Evolutionary conservation across 2,888 invertebrate genomes (phyloP), one percentile per base, ranked within the genome.

Genomic region (Muschampia plurimacula): DNA sequence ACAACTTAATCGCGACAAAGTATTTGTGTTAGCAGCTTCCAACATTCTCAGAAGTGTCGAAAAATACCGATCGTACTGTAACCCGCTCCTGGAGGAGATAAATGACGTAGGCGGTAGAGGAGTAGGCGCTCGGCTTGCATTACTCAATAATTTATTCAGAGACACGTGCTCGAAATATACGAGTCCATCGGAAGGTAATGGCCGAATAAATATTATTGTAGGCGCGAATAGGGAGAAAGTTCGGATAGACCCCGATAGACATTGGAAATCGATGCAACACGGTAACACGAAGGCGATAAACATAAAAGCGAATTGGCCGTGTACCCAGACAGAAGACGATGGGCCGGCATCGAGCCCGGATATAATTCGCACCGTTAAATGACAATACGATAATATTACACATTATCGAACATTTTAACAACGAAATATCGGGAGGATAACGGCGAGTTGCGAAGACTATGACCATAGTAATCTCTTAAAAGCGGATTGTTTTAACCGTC

Each of bases 141-240:
- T 36, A 46, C 8, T 6, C 55, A 2, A 77, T 84, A 83, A 86
- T 84, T 79, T 83, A 87, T 85, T 83, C 83, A 77, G 69, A 79
- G 81, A 80, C 84, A 85, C 82, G 84, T 81, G 81, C 80, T 79
- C 78, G 70, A 81, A 80, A 82, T 80, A 80, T 79, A 82, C 75
- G 77, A 82, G 81, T 79, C 78, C 82, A 83, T 80, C 81, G 79
- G 80, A 84, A 83, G 83, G 76, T 80, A 75, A 72, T 57, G 74
- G 73, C 68, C 66, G 55, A 69, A 74, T 77, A 75, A 74, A 78
- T 76, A 78, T 76, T 74, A 74, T 76, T 70, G 77, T 76, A 79
- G 75, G 77, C 77, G 76, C 75, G 76, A 80, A 75, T 78, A 78
- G 71, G 71, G 66, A 72, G 79, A 79, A 79, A 79, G 79, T 79